phyloP scores from a whole-genome alignment of 2,113 vertebrate genomes.

The Gopherus flavomarginatus region DNA sequence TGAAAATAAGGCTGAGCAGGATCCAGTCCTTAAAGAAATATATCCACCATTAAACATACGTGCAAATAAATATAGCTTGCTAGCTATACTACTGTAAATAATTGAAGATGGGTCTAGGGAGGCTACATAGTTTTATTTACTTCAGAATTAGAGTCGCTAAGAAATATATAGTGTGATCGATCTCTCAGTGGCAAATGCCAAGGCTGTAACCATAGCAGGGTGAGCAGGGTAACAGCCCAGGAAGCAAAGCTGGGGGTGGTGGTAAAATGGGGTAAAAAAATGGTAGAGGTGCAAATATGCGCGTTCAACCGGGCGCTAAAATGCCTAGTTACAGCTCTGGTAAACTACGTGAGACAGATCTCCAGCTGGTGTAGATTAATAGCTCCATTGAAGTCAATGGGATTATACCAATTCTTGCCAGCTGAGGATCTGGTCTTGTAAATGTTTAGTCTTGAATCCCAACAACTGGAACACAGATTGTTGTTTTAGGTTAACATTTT shows the following conservation, averaged over 20 bases:
- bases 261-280: too few species aligned
- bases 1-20: constrained; percentile 90
- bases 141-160: background rate
- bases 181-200: background rate
- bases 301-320: too few species aligned
- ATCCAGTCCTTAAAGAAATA: constrained; percentile 83
- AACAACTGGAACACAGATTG: background rate
- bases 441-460: background rate
- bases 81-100: rapidly evolving
- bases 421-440: background rate
- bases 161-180: background rate
- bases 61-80: rapidly evolving
- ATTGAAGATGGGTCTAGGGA: background rate
- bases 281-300: too few species aligned
- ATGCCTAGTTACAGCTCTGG: background rate
- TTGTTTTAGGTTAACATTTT: background rate
- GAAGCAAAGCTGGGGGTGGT: too few species aligned
- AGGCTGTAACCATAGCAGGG: too few species aligned
- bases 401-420: background rate
- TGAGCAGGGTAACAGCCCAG: too few species aligned
- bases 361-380: background rate
- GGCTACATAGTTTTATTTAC: background rate
- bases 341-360: background rate
- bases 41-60: background rate
- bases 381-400: background rate